Evolutionary conservation across 1,140 invertebrate species (phyloP).

Genomic region (Littorina saxatilis): DNA sequence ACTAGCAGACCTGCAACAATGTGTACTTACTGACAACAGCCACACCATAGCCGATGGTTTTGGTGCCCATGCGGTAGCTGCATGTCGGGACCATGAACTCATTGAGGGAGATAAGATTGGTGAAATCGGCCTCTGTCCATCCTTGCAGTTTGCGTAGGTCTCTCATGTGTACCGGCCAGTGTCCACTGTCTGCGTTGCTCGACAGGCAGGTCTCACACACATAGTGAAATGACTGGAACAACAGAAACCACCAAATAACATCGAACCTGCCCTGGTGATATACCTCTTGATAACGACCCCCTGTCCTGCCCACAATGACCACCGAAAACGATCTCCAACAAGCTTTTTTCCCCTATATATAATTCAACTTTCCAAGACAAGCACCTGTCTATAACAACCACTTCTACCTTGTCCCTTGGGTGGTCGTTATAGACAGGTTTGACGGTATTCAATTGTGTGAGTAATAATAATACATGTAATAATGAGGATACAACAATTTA

Average conservation of each 20-base stretch:
- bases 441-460: too few species aligned
- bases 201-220: constrained; percentile 66
- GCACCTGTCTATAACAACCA: too few species aligned
- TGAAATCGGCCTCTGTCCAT: constrained; percentile 59
- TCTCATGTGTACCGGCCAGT: constrained; percentile 61
- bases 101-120: constrained; percentile 48
- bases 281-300: too few species aligned
- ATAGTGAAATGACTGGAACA: constrained; percentile 58
- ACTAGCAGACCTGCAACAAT: too few species aligned
- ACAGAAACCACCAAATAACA: not conserved
- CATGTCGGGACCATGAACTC: constrained; percentile 95
- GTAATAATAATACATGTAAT: too few species aligned
- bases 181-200: constrained; percentile 55
- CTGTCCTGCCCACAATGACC: not conserved
- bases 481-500: too few species aligned
- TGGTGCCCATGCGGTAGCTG: constrained; percentile 94
- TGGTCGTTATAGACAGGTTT: too few species aligned
- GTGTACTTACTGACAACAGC: constrained; percentile 85
- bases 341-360: too few species aligned
- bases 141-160: constrained; percentile 52
- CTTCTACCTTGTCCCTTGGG: too few species aligned
- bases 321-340: too few species aligned
- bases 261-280: too few species aligned
- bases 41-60: constrained; percentile 89
- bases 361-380: too few species aligned